phyloP scores from a whole-genome alignment of 2,113 vertebrate species.

The Cercocebus atys region DNA sequence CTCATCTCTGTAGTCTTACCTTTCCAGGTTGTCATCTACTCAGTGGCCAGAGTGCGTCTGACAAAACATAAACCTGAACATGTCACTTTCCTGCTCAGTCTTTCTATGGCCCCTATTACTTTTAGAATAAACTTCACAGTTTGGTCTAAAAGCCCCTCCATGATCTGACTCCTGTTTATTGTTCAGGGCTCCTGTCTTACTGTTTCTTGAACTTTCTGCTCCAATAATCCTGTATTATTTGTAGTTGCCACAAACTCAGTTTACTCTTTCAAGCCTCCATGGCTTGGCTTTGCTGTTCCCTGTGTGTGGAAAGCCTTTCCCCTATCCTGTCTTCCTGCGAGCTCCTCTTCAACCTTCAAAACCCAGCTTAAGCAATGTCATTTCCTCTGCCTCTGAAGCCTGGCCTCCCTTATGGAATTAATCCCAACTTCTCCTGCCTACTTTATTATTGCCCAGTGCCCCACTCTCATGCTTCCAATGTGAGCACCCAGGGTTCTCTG shows the following conservation, averaged over 20 bases:
- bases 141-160: not conserved
- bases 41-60: not conserved
- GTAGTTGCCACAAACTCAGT: not conserved
- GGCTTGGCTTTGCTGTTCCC: not conserved
- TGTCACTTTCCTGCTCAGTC: not conserved
- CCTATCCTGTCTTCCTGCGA: too few relatives aligned
- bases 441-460: not conserved
- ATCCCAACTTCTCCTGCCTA: too few relatives aligned
- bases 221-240: not conserved
- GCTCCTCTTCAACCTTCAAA: not conserved
- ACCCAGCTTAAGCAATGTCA: not conserved
- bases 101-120: not conserved
- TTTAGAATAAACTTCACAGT: not conserved
- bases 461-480: accelerated
- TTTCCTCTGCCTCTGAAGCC: not conserved
- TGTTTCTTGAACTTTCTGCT: not conserved
- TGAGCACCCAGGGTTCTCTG: not conserved
- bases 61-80: not conserved
- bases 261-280: not conserved
- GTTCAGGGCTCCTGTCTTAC: not conserved
- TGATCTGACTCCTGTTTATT: not conserved
- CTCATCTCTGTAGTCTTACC: not conserved
- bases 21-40: not conserved
- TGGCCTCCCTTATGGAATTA: not conserved
- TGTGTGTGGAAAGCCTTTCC: not conserved